These are phyloP conservation scores for Achlya flavicornis DNA, from an alignment of 2,888 invertebrate species.

Conservation along the genomic window DNA sequence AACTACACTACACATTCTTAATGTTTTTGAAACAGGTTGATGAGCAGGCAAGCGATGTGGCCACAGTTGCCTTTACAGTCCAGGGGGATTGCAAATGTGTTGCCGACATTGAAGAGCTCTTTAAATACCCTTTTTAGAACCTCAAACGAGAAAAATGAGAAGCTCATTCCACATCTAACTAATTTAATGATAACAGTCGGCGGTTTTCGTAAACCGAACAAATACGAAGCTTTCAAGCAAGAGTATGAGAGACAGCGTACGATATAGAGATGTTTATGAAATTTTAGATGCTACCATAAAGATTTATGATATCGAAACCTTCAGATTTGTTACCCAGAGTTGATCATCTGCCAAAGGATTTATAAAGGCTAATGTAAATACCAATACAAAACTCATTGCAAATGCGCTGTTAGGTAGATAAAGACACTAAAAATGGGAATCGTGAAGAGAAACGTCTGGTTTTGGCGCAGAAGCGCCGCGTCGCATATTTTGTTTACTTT, in stretches of 20 bases:
- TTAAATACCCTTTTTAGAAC: not conserved
- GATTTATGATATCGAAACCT: not conserved
- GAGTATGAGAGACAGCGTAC: no score
- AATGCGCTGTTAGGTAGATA: conserved; percentile 12
- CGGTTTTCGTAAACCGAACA: no score
- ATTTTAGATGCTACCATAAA: no score
- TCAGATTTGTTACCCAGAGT: not conserved
- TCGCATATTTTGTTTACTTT: conserved; percentile 39
- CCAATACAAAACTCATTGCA: not conserved
- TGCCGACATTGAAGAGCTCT: not conserved
- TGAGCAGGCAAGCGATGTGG: no score
- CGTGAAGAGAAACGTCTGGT: conserved; percentile 43
- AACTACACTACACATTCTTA: no score
- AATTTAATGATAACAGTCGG: no score
- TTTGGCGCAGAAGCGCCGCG: conserved; percentile 27
- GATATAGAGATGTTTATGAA: no score
- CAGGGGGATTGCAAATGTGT: not conserved
- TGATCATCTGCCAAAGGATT: not conserved
- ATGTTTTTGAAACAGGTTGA: no score
- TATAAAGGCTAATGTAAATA: not conserved
- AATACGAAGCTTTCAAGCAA: no score
- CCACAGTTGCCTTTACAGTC: not conserved
- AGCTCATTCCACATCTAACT: not conserved
- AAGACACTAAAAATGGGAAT: conserved; percentile 25
- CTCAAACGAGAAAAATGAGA: not conserved